Evolutionary conservation across 2,797 vertebrate species (phyloP), one percentile per base, ranked within the genome.

Genomic region (Enteromius unitaeniatus): DNA sequence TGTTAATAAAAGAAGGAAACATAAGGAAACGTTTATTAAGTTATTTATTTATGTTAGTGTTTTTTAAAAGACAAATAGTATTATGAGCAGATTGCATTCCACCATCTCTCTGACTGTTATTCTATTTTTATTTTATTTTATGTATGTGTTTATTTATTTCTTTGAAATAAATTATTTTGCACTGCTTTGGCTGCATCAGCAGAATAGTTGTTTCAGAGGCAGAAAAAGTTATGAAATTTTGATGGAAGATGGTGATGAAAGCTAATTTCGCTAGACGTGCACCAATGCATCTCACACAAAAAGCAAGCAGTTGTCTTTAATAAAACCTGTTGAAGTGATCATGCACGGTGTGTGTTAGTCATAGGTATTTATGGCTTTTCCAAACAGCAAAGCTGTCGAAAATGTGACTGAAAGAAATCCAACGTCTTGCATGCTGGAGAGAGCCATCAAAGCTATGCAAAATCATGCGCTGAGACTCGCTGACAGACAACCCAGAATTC

Each of bases 401-500:
- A 65, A 15, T 34, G 6, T 47, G 58, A 62, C 26, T 73, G 68
- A 73, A 62, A 73, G 8, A 42, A 73, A 81, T 81, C 19, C 53
- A 62, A 15, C 45, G 26, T 26, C 40, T 76, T 60, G 53, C 74
- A 42, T 75, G 51, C 31, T 55, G 19, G 72, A 42, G 55, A 78
- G 1, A 65, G 45, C 60, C 60, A 51, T 76, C 34, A 53, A 82
- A 82, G 17, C 47, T 47, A 68, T 68, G 72, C 69, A 81, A 81
- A 77, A 62, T 72, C 26, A 31, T 21, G 28, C 19, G 0, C 26
- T 49, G 67, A 80, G 67, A 28, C 15, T 31, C 26, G 0, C 40
- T 60, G 70, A 82, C 80, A 75, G 81, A 67, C 72, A 75, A 45
- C 55, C 55, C 72, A 76, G 45, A 82, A 75, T 64, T 82, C 73